Evolutionary conservation across 2,113 vertebrate genomes (phyloP), one percentile per base, ranked within the genome.

Genomic region (Larimichthys polyactis): DNA sequence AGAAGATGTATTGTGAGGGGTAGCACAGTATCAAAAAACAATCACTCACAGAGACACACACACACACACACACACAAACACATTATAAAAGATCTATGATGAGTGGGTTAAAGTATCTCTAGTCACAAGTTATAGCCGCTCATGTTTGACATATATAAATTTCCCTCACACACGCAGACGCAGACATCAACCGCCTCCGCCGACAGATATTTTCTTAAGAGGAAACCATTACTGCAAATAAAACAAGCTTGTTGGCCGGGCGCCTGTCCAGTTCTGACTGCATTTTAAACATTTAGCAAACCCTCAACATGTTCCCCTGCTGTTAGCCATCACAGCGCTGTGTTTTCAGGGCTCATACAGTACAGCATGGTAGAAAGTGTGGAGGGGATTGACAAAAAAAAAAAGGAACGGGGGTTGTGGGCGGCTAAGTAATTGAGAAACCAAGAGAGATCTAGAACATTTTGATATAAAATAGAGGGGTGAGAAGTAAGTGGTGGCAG

Each of bases 1-100:
- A 71, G 74, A 91, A 93, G 93, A 94, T 90, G 74, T 91, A 92
- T 82, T 84, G 87, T 83, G 63, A 87, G 76, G 68, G 74, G 59
- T 74, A 71, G 75, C 59, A 76, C 73, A 57, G 79, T 78, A 90
- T 93, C 88, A 92, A 89, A 91, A 89, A 84, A 84, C 84, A 87
- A 87, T 88, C 87, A 84, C 24, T 90, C 87, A 90, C 49, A 27
- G 32, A 73, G 10, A 71, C 63, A 78, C 68, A 59, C 67, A 51
- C 36, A 48, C 65, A 83, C 57, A 71, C 20, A 20, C 64, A n/a
- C 62, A 6, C 75, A 43, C 60, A 20, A 43, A 85, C 81, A 46
- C 82, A 81, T 63, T 68, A 81, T 81, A 81, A 82, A 87, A 91
- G 75, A 91, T 91, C 60, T 85, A 90, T 76, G 83, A 87, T 83